A percentile compares a stretch with the other conserved stretches of the same genome.
phyloP scores from a whole-genome alignment of 1,140 invertebrate species.

The Neodiprion lecontei region DNA sequence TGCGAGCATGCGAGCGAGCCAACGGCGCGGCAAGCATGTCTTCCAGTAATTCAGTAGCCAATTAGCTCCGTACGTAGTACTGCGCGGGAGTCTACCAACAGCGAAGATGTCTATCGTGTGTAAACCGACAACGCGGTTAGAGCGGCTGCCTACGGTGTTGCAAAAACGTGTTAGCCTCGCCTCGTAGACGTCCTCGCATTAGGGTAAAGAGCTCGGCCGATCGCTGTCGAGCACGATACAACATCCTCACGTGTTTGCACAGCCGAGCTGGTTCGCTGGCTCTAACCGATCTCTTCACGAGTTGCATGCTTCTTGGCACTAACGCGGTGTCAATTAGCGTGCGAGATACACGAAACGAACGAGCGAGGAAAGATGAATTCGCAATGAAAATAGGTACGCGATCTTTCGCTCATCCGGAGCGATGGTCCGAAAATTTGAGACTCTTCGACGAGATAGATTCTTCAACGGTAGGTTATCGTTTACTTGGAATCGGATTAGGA shows the following conservation, averaged over 20 bases:
- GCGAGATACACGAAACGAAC: no score
- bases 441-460: no score
- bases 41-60: conserved; percentile 54
- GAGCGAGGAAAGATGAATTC: no score
- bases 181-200: no score
- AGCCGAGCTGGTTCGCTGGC: not conserved
- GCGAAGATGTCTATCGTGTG: conserved; percentile 49
- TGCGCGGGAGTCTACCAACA: conserved; percentile 34
- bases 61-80: conserved; percentile 44
- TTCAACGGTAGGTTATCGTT: no score
- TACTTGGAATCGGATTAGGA: no score
- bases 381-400: no score
- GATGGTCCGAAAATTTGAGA: no score
- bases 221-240: not conserved
- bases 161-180: not conserved
- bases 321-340: no score
- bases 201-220: no score
- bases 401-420: no score
- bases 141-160: not conserved
- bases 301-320: no score
- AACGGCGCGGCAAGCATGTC: conserved; percentile 50
- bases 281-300: not conserved
- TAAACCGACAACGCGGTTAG: not conserved
- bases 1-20: conserved; percentile 39
- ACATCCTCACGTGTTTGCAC: not conserved